Conservation (phyloP, 1,140 invertebrate species). For the Drosophila pandora region DNA sequence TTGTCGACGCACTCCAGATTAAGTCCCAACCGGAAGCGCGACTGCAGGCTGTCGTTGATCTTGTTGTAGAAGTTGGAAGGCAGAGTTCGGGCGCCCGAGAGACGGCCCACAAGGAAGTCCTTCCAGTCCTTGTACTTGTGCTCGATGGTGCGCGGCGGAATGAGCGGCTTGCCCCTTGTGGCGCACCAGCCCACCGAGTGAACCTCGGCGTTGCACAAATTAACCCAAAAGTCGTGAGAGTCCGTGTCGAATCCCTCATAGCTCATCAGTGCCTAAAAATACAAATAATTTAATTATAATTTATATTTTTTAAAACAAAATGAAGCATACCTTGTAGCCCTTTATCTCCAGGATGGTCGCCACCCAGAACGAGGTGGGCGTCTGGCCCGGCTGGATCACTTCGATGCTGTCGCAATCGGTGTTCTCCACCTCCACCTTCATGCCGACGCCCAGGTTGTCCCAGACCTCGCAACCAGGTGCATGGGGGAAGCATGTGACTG, state of each 20-base stretch:
- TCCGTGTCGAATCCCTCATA: conserved; percentile 96
- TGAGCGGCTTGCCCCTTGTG: conserved; percentile 95
- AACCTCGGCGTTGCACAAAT: conserved; percentile 95
- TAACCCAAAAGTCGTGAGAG: conserved; percentile 97
- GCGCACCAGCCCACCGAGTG: conserved; percentile 99
- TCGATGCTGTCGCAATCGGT: conserved; percentile 91
- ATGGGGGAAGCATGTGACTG: conserved; percentile 95
- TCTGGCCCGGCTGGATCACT: conserved; percentile 87
- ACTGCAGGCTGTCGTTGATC: conserved; percentile 92
- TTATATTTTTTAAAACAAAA: background rate
- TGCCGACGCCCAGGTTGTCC: conserved; percentile 96
- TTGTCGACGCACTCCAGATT: conserved; percentile 98
- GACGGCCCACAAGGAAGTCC: conserved; percentile 94
- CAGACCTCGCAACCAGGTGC: conserved; percentile 96
- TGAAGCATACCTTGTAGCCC: conserved; percentile 88
- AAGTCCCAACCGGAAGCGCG: conserved; percentile 91
- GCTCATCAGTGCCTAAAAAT: conserved; percentile 89
- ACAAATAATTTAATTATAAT: background rate
- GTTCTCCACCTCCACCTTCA: conserved; percentile 98
- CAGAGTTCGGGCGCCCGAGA: conserved; percentile 96
- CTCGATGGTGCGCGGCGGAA: conserved; percentile 95
- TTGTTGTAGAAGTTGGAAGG: conserved; percentile 96
- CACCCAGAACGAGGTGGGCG: conserved; percentile 96
- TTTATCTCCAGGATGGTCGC: conserved; percentile 95
- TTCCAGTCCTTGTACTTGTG: conserved; percentile 98